A percentile compares a stretch with the other conserved stretches of the same genome.
Evolutionary conservation across 2,888 invertebrate genomes (phyloP).

Genomic region (Ichneumoninae sp.): DNA sequence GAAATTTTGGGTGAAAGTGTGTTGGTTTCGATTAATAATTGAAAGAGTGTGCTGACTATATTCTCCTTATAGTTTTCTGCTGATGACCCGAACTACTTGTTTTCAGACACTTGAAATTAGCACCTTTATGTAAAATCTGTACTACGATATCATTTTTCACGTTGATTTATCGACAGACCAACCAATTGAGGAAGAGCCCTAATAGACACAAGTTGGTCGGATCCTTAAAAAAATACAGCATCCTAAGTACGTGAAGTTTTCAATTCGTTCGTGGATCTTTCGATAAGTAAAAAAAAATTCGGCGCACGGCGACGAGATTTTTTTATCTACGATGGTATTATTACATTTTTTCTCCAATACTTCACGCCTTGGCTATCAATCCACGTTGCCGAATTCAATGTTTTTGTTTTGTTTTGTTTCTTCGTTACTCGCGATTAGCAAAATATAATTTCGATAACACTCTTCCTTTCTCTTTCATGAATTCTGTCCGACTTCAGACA

Average conservation of each 20-base stretch:
- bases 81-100: conserved; percentile 13
- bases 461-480: conserved; percentile 40
- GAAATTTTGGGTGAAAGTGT: neutral
- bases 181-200: conserved; percentile 73
- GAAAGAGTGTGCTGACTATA: neutral
- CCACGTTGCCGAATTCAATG: conserved; percentile 33
- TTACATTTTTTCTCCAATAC: conserved; percentile 1
- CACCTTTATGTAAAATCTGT: conserved; percentile 68
- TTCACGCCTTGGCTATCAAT: conserved; percentile 21
- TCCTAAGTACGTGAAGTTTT: conserved; percentile 67
- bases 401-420: neutral
- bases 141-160: conserved; percentile 66
- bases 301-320: conserved; percentile 49
- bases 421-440: conserved; percentile 68
- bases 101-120: conserved; percentile 54
- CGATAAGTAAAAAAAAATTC: conserved; percentile 36
- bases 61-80: neutral
- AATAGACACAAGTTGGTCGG: conserved; percentile 71
- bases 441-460: conserved; percentile 74
- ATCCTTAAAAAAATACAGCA: conserved; percentile 75
- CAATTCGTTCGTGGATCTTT: neutral
- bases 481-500: conserved; percentile 60
- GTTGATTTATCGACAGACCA: conserved; percentile 73
- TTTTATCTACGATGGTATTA: conserved; percentile 1
- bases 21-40: neutral